These are phyloP conservation scores for Thunnus albacares DNA, from an alignment of 2,797 vertebrate species.

Conservation along the genomic window DNA sequence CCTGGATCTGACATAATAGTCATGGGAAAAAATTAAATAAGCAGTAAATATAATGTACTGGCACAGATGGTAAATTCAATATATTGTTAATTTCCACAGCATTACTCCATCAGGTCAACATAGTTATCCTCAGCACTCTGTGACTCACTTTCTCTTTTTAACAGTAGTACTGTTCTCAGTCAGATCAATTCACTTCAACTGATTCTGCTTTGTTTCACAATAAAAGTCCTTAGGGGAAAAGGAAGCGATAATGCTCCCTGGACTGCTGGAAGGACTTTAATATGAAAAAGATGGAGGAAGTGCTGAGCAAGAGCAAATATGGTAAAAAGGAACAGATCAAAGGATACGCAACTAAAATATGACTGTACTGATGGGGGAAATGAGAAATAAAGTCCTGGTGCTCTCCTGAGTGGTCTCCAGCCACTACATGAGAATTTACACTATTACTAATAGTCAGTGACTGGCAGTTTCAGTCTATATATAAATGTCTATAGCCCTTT, in stretches of 20 bases:
- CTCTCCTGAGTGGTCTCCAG: not conserved
- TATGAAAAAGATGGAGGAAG: not conserved
- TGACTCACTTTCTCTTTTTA: not conserved
- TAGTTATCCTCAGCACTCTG: no score
- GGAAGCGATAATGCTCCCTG: not conserved
- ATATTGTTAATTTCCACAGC: not conserved
- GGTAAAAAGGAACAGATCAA: not conserved
- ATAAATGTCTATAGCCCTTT: no score
- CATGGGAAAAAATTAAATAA: not conserved
- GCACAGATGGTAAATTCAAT: not conserved
- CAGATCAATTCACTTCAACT: not conserved
- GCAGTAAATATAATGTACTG: not conserved
- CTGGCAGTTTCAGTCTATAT: not conserved
- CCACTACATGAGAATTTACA: not conserved
- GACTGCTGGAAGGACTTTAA: not conserved
- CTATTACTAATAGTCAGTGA: not conserved
- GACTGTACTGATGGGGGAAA: no score
- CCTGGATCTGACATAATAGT: not conserved
- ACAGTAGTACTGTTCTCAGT: not conserved
- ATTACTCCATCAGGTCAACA: not conserved
- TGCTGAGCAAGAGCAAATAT: not conserved
- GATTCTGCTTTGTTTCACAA: conserved; percentile 2
- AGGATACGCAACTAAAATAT: not conserved
- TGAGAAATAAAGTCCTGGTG: not conserved
- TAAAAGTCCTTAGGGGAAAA: not conserved